Evolutionary conservation across 2,888 invertebrate species (phyloP), one percentile per base, ranked within the genome.

Genomic region (Drosophila merina): DNA sequence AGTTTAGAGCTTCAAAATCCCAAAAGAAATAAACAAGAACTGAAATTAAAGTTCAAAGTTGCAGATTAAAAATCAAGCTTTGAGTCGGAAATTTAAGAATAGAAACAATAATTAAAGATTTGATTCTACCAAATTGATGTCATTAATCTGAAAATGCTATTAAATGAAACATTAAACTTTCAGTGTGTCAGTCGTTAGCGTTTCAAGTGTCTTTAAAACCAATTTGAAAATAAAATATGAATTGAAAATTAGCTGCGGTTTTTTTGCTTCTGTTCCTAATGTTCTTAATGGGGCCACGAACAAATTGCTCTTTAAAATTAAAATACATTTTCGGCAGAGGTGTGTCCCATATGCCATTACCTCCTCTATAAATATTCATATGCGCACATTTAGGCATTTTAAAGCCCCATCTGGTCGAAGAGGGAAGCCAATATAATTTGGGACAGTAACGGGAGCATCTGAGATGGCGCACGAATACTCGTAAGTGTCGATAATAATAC

Each of bases 381-480:
- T 30, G 30, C 49, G 20, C 28, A 25, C 44, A 25, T 44, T 25
- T 25, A 25, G 25, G 44, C 10, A 14, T 38, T 62, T 63, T 47
- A 38, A 26, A 45, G 51, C 51, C 63, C 45, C 64, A 63, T 63
- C 64, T 66, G 54, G 38, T 31, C 8, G 28, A 28, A 14, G 28
- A 36, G 40, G 31, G 48, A 49, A 64, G 55, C 31, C 54, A 57
- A 68, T 51, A 54, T 63, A 57, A 68, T 49, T 63, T 63, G 64
- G 63, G 64, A 47, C 52, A 64, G 52, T 52, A 64, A 63, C 64
- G 63, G 52, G 52, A 52, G 52, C 45, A 47, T 60, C 57, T 45
- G 40, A 36, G 36, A 48, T 57, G 60, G 48, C 31, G 20, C 45
- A 62, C 51, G 36, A 44, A 60, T 63, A 12, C 36, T 36, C 36